A percentile compares a stretch with the other conserved stretches of the same genome.
Evolutionary conservation across 2,888 invertebrate species (phyloP).

Genomic region (Sepiola atlantica): DNA sequence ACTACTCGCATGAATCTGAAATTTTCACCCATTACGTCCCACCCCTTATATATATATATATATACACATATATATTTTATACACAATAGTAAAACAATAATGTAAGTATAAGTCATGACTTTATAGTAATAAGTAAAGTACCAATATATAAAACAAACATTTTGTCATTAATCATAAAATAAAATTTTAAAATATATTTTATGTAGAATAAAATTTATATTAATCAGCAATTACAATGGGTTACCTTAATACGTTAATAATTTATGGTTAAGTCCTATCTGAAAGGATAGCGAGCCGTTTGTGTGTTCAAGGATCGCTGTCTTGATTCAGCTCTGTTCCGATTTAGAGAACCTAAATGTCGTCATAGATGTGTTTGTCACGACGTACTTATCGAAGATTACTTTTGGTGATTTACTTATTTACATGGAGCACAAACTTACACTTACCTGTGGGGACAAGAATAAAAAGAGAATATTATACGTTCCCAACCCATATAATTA

Average conservation of each 20-base stretch:
- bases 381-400: neutral
- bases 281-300: too few species aligned
- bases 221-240: too few species aligned
- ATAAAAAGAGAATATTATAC: neutral
- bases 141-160: neutral
- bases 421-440: neutral
- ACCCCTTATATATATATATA: too few species aligned
- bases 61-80: too few species aligned
- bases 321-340: too few species aligned
- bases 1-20: too few species aligned
- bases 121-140: neutral
- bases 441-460: neutral
- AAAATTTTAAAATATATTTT: too few species aligned
- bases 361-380: neutral
- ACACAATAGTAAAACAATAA: neutral
- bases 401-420: neutral
- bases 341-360: neutral
- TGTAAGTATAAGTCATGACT: neutral
- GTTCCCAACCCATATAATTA: neutral
- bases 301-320: too few species aligned
- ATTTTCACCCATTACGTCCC: too few species aligned
- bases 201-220: too few species aligned
- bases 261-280: too few species aligned
- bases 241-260: too few species aligned
- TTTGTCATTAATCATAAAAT: neutral